phyloP scores from a whole-genome alignment of 2,797 vertebrate genomes.

The Halcyon leucocephala region DNA sequence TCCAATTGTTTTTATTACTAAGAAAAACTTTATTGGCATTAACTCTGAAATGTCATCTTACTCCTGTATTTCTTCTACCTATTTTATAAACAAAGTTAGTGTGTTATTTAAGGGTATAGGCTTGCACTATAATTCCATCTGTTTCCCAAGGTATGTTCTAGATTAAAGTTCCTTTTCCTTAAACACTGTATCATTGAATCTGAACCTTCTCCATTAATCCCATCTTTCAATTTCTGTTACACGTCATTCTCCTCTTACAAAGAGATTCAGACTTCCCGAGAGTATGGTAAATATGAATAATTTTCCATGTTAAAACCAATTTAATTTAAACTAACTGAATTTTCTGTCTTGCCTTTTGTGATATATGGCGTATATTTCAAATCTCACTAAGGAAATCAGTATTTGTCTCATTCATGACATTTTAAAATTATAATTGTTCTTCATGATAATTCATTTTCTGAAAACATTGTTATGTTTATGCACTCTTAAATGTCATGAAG shows the following conservation, averaged over 20 bases:
- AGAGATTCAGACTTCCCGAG: not conserved
- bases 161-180: not conserved
- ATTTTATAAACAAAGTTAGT: not conserved
- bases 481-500: not conserved
- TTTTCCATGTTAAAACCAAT: not conserved
- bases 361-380: not conserved
- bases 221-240: not conserved
- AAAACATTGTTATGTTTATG: not conserved
- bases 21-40: rapidly evolving
- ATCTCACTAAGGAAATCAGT: not conserved
- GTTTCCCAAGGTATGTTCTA: not conserved
- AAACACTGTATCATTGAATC: not conserved
- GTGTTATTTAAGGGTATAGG: not conserved
- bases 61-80: not conserved
- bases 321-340: not conserved
- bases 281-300: not conserved
- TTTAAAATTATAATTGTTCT: not conserved
- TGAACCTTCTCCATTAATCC: not conserved
- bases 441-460: not conserved
- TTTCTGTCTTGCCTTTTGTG: not conserved
- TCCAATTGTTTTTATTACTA: not conserved
- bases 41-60: not conserved
- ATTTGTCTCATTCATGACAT: not conserved
- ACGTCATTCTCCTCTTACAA: not conserved
- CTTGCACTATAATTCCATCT: not conserved